Percentiles rank a stretch among this genome's conserved stretches.
Conservation (phyloP, 2,797 vertebrate species). For the Arctocebus calabarensis region DNA sequence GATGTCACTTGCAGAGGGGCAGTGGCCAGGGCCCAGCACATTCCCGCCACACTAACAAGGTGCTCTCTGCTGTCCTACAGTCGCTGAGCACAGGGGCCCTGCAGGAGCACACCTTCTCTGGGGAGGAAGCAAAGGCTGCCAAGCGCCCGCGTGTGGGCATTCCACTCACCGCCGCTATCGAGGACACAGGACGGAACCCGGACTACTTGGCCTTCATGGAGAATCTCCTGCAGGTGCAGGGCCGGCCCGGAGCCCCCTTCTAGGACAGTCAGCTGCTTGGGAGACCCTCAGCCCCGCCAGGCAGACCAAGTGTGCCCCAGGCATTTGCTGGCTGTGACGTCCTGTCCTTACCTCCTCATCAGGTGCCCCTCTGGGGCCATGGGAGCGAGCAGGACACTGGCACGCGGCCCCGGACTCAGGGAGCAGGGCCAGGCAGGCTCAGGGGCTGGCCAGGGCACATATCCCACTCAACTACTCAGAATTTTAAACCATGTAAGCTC, state of each 20-base stretch:
- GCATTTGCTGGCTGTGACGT: conserved; percentile 84
- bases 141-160: conserved; percentile 92
- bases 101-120: conserved; percentile 83
- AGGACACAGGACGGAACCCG: conserved; percentile 88
- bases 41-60: background rate
- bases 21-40: background rate
- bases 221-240: conserved; percentile 92
- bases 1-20: background rate
- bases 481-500: conserved; percentile 81
- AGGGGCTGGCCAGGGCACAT: conserved; percentile 61
- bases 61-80: conserved; percentile 80
- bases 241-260: conserved; percentile 89
- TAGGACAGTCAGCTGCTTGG: conserved; percentile 73
- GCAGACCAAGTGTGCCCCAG: conserved; percentile 75
- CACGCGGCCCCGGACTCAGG: conserved; percentile 76
- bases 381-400: conserved; percentile 67
- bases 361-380: conserved; percentile 48
- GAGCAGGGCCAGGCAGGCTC: conserved; percentile 75
- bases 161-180: conserved; percentile 60
- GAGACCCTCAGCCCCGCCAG: conserved; percentile 18
- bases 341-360: conserved; percentile 70
- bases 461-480: conserved; percentile 69
- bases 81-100: conserved; percentile 88
- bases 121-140: conserved; percentile 91
- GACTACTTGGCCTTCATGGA: conserved; percentile 94